Evolutionary conservation across 2,797 vertebrate species (phyloP).

Genomic region (Leptatherina wallacei): DNA sequence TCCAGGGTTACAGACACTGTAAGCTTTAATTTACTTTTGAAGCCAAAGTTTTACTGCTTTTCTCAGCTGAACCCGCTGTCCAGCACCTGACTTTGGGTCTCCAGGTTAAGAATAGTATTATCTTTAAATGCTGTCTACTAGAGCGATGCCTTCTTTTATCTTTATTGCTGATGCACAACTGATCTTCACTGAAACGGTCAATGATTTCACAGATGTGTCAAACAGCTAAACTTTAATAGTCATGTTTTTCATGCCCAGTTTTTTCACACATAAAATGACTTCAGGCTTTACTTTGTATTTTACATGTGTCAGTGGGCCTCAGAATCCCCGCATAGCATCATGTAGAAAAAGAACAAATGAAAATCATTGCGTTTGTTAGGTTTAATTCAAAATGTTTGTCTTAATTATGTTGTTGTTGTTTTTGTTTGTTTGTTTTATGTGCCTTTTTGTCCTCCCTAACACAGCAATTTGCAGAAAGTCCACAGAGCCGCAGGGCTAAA

Average conservation of each 20-base stretch:
- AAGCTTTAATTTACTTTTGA: conserved; percentile 5
- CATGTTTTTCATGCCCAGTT: background rate
- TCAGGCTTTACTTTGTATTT: conserved; percentile 5
- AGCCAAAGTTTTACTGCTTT: background rate
- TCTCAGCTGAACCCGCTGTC: background rate
- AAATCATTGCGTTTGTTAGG: background rate
- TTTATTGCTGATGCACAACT: conserved; percentile 9
- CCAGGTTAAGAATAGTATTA: conserved; percentile 26
- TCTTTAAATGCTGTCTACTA: conserved; percentile 4
- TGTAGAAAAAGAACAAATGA: background rate
- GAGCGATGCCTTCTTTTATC: conserved; percentile 19
- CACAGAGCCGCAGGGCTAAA: conserved; percentile 41
- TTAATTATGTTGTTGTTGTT: conserved; percentile 9
- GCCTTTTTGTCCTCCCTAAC: conserved; percentile 16
- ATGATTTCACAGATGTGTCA: conserved; percentile 21
- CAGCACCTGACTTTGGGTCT: conserved; percentile 11
- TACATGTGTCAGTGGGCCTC: background rate
- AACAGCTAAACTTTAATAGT: conserved; percentile 14
- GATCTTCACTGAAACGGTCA: conserved; percentile 8
- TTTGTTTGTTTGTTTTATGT: conserved; percentile 8
- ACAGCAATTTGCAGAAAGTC: conserved; percentile 25
- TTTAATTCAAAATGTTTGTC: conserved; percentile 22
- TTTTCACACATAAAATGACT: conserved; percentile 15
- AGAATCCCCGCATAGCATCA: background rate
- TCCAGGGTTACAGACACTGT: no score